Evolutionary conservation across 1,140 invertebrate species (phyloP), one percentile per base, ranked within the genome.

Genomic region (Anagrus nilaparvatae): DNA sequence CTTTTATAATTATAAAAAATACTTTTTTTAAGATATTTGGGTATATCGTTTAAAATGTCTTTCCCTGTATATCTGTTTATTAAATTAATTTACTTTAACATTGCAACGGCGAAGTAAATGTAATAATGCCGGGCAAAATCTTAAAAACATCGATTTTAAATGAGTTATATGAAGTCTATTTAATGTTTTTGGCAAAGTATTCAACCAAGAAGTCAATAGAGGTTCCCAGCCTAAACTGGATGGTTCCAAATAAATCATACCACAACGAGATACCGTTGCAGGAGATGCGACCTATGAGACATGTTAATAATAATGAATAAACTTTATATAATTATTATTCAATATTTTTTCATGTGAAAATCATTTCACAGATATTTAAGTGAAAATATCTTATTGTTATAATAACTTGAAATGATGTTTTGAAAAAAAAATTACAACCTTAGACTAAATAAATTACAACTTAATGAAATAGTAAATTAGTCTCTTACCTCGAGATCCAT

Each of bases 201-300:
- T 84, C 29, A 95, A 63, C 92, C 93, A 97, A 0, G 90, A 94
- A 18, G 76, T 70, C 18, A 96, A 63, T 23, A 96, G 54, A 4
- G 86, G 87, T 36, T 83, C 77, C 92, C 92, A 96, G 1, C 92
- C 91, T 10, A 96, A 64, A 1, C 82, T 79, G 27, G 75, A 70
- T 0, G 91, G 91, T 58, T 96, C 91, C 84, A 96, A 81, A 61
- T 95, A 96, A 50, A 97, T 92, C 88, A 97, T 95, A 32, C 92
- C 92, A 67, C 92, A 96, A 14, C 93, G 77, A 0, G 91, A 96
- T 3, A 93, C 82, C 10, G 82, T 84, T 7, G 79, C 78, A 13
- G 84, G 83, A 1, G 90, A 94, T n/a, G 92, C 92, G 13, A 85
- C 89, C 64, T 67, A 13, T 35, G 10, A 28, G 20, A 34, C n/a